These are phyloP conservation scores for Pomacea maculata DNA, from an alignment of 1,140 invertebrate genomes.

Conservation along the genomic window DNA sequence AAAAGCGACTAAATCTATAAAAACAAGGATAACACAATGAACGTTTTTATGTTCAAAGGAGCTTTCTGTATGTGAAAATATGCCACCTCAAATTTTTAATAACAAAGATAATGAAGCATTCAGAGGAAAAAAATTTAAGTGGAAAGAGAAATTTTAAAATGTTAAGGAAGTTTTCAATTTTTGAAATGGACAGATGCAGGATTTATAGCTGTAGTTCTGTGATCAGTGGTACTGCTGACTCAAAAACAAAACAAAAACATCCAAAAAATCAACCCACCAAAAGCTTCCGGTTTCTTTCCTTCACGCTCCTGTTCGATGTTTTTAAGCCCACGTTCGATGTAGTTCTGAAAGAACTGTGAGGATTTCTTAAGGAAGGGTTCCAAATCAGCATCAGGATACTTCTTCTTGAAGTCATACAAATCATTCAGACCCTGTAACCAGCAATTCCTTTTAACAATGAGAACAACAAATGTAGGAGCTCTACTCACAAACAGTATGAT, in stretches of 20 bases:
- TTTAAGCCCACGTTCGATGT: conserved; percentile 86
- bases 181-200: not conserved
- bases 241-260: not conserved
- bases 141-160: too few relatives aligned
- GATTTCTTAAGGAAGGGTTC: conserved; percentile 88
- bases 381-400: conserved; percentile 91
- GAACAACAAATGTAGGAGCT: too few relatives aligned
- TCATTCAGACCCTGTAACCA: conserved; percentile 77
- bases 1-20: too few relatives aligned
- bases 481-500: too few relatives aligned
- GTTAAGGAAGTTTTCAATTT: not conserved
- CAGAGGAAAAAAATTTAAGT: not conserved
- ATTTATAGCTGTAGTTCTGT: not conserved
- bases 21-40: too few relatives aligned
- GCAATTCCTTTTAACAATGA: too few relatives aligned
- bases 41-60: too few relatives aligned
- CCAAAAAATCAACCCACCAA: conserved; percentile 1
- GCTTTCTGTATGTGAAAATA: not conserved
- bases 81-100: not conserved
- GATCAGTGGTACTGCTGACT: not conserved
- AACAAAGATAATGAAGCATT: not conserved
- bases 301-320: conserved; percentile 75
- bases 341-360: conserved; percentile 91
- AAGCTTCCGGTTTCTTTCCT: conserved; percentile 29
- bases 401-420: conserved; percentile 88